Percentiles rank a stretch among this genome's conserved stretches.
These are phyloP conservation scores for Paracanthobrama guichenoti DNA, from an alignment of 2,113 vertebrate genomes.

Conservation along the genomic window DNA sequence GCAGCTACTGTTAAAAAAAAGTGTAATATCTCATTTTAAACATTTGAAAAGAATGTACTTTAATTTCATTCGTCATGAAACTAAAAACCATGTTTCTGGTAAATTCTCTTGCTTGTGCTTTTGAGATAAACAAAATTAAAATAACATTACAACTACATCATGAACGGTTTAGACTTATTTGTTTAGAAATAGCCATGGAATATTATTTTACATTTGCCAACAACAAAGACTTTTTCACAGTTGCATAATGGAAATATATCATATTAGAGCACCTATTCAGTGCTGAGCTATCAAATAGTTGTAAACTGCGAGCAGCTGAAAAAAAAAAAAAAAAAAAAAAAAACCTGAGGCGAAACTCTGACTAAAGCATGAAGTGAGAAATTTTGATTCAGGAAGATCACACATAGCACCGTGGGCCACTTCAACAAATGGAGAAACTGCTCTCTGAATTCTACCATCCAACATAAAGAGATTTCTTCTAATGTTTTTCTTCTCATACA, in stretches of 20 bases:
- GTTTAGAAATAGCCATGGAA: background rate
- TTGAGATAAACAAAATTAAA: background rate
- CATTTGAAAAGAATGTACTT: background rate
- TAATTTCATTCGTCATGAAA: background rate
- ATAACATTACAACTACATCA: background rate
- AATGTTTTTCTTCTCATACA: background rate
- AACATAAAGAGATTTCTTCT: slow-evolving; percentile 1
- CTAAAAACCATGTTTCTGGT: background rate
- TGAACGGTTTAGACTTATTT: background rate
- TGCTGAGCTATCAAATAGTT: slow-evolving; percentile 27
- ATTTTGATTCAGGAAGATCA: slow-evolving; percentile 35
- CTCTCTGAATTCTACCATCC: slow-evolving; percentile 12
- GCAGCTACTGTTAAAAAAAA: too few relatives aligned
- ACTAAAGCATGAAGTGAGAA: slow-evolving; percentile 35
- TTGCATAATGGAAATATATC: slow-evolving; percentile 37
- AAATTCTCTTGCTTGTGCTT: background rate
- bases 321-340: slow-evolving; percentile 3
- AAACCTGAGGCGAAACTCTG: slow-evolving; percentile 36
- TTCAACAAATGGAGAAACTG: slow-evolving; percentile 29
- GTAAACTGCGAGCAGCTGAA: background rate
- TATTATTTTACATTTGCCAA: slow-evolving; percentile 11
- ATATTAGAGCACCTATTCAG: slow-evolving; percentile 39
- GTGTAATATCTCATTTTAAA: background rate
- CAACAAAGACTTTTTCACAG: slow-evolving; percentile 34
- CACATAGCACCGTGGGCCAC: slow-evolving; percentile 13